Evolutionary conservation across 2,888 invertebrate genomes (phyloP).

Genomic region (Anorthoa munda): DNA sequence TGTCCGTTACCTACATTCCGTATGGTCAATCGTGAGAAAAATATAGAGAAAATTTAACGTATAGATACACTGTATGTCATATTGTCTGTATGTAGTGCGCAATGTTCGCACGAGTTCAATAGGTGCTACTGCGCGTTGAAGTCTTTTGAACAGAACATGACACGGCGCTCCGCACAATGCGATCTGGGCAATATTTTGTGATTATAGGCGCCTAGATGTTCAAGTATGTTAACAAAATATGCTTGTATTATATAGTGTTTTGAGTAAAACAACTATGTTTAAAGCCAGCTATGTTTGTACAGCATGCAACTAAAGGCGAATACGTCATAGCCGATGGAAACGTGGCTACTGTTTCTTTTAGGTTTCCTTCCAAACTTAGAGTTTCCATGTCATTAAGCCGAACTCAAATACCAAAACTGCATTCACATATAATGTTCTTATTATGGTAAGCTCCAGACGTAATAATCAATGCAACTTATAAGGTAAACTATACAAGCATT

Average conservation of each 20-base stretch:
- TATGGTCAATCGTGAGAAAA: constrained; percentile 69
- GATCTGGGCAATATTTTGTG: constrained; percentile 26
- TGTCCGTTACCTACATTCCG: constrained; percentile 67
- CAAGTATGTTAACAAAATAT: constrained; percentile 2
- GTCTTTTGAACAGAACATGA: constrained; percentile 64
- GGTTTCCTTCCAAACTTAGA: background rate
- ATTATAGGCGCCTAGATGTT: constrained; percentile 7
- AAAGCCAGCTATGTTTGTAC: background rate
- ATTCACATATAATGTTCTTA: constrained; percentile 24
- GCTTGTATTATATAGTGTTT: background rate
- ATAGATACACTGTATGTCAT: constrained; percentile 50
- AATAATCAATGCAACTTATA: constrained; percentile 57
- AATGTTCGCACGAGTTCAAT: constrained; percentile 67
- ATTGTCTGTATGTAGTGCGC: constrained; percentile 59
- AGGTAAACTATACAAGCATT: constrained; percentile 61
- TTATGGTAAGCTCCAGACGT: constrained; percentile 38
- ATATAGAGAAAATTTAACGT: constrained; percentile 64
- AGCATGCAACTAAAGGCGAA: constrained; percentile 8
- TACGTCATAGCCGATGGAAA: constrained; percentile 8
- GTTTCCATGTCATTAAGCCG: constrained; percentile 2
- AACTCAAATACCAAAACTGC: constrained; percentile 28
- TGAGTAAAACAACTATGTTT: background rate
- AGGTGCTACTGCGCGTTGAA: constrained; percentile 66
- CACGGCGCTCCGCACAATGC: constrained; percentile 29
- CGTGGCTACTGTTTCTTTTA: constrained; percentile 8